Evolutionary conservation across 2,113 vertebrate species (phyloP), one percentile per base, ranked within the genome.

Genomic region (Stomatorhinus ivindoensis): DNA sequence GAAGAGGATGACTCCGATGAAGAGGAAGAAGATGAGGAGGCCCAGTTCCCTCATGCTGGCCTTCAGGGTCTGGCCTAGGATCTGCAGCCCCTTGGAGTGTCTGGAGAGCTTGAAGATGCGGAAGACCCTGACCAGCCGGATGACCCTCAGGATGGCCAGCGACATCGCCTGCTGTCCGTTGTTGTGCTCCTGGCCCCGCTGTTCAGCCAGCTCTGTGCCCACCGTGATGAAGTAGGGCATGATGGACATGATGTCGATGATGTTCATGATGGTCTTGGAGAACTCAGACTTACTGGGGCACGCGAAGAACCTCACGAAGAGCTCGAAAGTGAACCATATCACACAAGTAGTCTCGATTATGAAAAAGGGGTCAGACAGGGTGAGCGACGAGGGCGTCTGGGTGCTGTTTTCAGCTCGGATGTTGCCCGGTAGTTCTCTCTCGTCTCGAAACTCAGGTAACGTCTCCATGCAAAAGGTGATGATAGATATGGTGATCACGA

Each of bases 321-420:
- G 96, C 92, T 99, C 98, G 39, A 99, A 98, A n/a, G 98, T 98
- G 96, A 99, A 99, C 98, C 98, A 99, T 90, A 99, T 95, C 90
- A 99, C 98, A 0, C 98, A 99, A 0, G 98, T 98, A 90, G 98
- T 99, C 95, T 99, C 98, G 0, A 99, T 96, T 73, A 99, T 96
- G 93, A 99, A 99, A 95, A 99, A 99, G 3, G 98, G 98, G 93
- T 99, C 98, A 0, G 95, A 95, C 87, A 99, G 96, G 90, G 96
- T 96, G 35, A 96, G 95, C 7, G 97, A 95, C 0, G 96, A 91
- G 0, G 96, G 95, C 4, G 94, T 89, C 7, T 93, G 93, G 0
- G 96, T 94, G 91, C 93, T 91, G 92, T 96, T 96, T 2, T 96
- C 93, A 51, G 89, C 90, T 15, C 95, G 93, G 87, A 91, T 91